Percentiles rank a stretch among this genome's conserved stretches.
phyloP scores from a whole-genome alignment of 1,140 invertebrate species.

The Lepeophtheirus salmonis region DNA sequence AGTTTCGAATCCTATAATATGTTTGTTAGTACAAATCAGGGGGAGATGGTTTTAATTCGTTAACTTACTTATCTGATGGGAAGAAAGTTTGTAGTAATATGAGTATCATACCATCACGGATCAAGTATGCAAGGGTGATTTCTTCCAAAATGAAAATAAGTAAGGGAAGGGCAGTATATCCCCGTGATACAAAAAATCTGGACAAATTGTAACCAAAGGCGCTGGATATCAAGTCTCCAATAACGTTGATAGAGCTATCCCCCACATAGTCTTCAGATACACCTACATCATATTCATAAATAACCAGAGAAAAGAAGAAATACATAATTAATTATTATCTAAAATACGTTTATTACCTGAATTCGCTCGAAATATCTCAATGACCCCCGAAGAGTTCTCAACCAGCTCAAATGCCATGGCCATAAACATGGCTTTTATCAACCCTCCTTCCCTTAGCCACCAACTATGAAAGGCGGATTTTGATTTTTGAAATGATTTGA shows the following conservation, averaged over 20 bases:
- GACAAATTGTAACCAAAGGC: conserved; percentile 3
- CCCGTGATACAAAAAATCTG: neutral
- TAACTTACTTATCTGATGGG: neutral
- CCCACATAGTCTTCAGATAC: conserved; percentile 3
- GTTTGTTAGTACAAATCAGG: neutral
- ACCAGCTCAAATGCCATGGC: neutral
- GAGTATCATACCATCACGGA: neutral
- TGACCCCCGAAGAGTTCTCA: neutral
- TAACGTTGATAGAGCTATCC: conserved; percentile 11
- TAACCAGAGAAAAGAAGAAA: neutral
- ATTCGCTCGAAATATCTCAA: neutral
- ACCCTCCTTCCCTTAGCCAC: neutral
- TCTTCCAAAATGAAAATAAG: neutral
- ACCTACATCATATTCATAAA: neutral
- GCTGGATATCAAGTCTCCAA: conserved; percentile 5
- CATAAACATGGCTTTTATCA: neutral
- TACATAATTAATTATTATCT: neutral
- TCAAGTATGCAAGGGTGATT: neutral
- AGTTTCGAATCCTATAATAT: neutral
- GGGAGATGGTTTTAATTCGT: too few relatives aligned
- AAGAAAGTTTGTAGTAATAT: neutral
- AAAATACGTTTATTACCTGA: neutral
- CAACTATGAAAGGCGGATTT: neutral
- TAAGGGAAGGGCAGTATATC: neutral
- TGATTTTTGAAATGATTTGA: neutral